Conservation (phyloP, 1,140 invertebrate genomes). For the Neodiprion fabricii region DNA sequence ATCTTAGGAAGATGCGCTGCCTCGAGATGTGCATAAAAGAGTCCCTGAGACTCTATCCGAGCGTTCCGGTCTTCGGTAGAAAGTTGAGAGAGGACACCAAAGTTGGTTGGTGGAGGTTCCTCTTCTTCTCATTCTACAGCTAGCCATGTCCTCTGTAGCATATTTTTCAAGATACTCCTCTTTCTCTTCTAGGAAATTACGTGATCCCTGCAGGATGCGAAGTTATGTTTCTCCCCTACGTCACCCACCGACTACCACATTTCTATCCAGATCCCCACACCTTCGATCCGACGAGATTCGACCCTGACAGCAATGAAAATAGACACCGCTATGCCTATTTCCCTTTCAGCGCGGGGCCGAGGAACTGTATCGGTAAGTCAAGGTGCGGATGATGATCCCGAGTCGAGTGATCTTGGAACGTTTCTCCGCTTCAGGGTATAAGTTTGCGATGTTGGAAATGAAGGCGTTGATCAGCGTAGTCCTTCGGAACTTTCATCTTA, state of each 20-base stretch:
- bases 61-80: constrained; percentile 71
- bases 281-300: constrained; percentile 78
- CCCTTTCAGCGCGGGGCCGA: constrained; percentile 74
- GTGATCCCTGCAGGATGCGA: constrained; percentile 54
- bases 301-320: constrained; percentile 60
- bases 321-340: constrained; percentile 70
- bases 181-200: constrained; percentile 35
- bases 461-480: constrained; percentile 72
- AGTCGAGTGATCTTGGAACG: constrained; percentile 26
- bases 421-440: constrained; percentile 61
- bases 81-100: constrained; percentile 65
- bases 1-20: constrained; percentile 68
- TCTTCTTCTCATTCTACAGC: constrained; percentile 29
- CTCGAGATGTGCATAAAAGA: constrained; percentile 76
- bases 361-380: constrained; percentile 71
- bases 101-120: constrained; percentile 42
- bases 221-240: constrained; percentile 62
- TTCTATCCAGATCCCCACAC: constrained; percentile 74
- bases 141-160: not conserved
- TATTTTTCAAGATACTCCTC: not conserved
- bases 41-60: constrained; percentile 69
- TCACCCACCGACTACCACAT: constrained; percentile 71
- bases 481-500: constrained; percentile 65
- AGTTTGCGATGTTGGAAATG: constrained; percentile 76
- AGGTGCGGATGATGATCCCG: constrained; percentile 3